Evolutionary conservation across 2,888 invertebrate genomes (phyloP).

Genomic region (Margaritifera margaritifera): DNA sequence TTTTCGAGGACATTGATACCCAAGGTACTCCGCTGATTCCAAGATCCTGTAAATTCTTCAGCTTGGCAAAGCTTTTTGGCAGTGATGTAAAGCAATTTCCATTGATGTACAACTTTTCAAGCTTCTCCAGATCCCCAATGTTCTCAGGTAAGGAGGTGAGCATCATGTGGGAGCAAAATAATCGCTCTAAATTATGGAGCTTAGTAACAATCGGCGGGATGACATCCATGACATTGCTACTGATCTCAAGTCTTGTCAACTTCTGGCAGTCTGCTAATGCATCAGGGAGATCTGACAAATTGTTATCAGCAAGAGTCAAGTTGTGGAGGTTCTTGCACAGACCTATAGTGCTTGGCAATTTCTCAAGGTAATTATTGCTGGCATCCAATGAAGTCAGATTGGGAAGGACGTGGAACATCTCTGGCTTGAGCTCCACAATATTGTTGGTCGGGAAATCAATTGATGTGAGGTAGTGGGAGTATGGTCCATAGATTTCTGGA

Average conservation of each 20-base stretch:
- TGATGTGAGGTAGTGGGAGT: conserved; percentile 46
- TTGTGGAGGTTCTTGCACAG: conserved; percentile 41
- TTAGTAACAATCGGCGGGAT: conserved; percentile 49
- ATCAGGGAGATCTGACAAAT: conserved; percentile 44
- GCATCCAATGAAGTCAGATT: conserved; percentile 49
- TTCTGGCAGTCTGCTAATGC: conserved; percentile 41
- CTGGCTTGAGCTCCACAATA: conserved; percentile 43
- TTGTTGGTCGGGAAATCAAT: conserved; percentile 46
- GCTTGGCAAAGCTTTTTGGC: conserved; percentile 48
- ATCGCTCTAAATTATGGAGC: conserved; percentile 41
- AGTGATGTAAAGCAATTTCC: conserved; percentile 56
- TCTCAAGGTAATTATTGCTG: conserved; percentile 43
- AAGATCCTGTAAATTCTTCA: conserved; percentile 52
- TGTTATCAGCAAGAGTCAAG: conserved; percentile 43
- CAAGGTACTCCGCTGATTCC: conserved; percentile 61
- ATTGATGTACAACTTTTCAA: conserved; percentile 49
- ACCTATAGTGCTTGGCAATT: conserved; percentile 49
- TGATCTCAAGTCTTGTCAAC: conserved; percentile 45
- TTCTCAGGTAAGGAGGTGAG: conserved; percentile 52
- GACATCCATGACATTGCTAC: conserved; percentile 45
- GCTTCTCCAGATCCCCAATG: conserved; percentile 49
- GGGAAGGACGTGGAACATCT: conserved; percentile 47
- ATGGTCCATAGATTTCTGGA: conserved; percentile 37
- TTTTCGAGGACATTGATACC: conserved; percentile 44
- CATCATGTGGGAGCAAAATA: conserved; percentile 53